Evolutionary conservation across 2,797 vertebrate genomes (phyloP), one percentile per base, ranked within the genome.

Genomic region (Tenualosa thibaudeaui): DNA sequence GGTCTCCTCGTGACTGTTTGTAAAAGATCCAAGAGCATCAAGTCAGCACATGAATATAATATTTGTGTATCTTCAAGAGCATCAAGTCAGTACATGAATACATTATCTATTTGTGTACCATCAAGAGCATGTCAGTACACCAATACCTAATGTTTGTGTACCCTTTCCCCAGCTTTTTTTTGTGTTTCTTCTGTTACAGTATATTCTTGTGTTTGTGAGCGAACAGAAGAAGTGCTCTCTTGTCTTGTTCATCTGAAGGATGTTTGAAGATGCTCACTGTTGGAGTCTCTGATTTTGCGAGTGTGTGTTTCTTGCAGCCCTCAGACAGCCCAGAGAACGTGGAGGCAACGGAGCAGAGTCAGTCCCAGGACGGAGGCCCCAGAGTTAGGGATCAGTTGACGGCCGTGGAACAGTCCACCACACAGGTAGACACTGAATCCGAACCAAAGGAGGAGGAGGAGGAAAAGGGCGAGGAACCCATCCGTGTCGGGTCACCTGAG

Each of bases 281-380:
- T 6, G 15, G 71, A 19, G 71, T 22, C 2, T 46, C 37, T 78
- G 71, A 78, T 37, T 43, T 5, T 78, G 17, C 6, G 40, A 46
- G 71, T 78, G 71, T 78, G 15, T 78, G 19, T 78, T 40, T 78
- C 37, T 78, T 90, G 78, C 95, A 99, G 98, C 96, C 94, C 84
- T 94, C 93, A 15, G 96, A 97, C 83, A 93, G 92, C 4, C 93
- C 94, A 62, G 93, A 94, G 87, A 91, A 68, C 0, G 43, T 91
- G 91, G 92, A 51, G 81, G 83, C 89, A 86, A 85, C 54, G 75
- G 91, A 93, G 84, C 49, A 85, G 87, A 89, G 91, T 24, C 89
- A 87, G 81, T 84, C 68, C 0, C 92, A 91, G 85, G 92, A 89
- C 89, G 7, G 58, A 50, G 81, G 90, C 90, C 87, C 50, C 84